Evolutionary conservation across 1,140 invertebrate genomes (phyloP), one percentile per base, ranked within the genome.

Genomic region (Drosophila trapezifrons): DNA sequence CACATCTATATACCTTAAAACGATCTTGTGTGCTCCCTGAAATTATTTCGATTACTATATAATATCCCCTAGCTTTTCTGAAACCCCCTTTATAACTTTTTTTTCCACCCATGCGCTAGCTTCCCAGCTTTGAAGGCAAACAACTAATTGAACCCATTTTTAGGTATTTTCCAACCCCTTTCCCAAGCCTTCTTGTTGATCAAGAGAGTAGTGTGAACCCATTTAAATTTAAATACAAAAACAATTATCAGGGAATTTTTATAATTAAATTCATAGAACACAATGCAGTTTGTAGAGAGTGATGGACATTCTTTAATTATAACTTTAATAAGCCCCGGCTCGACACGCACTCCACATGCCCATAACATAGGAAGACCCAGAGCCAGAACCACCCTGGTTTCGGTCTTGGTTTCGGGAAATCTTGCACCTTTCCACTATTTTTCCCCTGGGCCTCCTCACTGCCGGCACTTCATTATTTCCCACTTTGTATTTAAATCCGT

Each of bases 401-500:
- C 32, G 18, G 51, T n/a, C 20, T 20, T 8, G 49, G 49, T 13
- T 47, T 49, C 45, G 66, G 57, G 10, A 76, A 67, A 69, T 72
- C 82, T 58, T 76, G 37, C 80, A 75, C 54, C 59, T 76, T 67
- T 76, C 10, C 63, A 37, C 25, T 38, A 22, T 54, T 42, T 52
- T 69, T 56, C 58, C 70, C 64, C 73, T 58, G 15, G 37, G 29
- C 22, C 7, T 15, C 27, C 17, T 52, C 29, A 10, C 29, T n/a
- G 57, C 47, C 72, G 81, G 79, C 84, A 87, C 67, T 87, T 87
- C 84, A 89, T 89, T 89, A 89, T 89, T 89, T 89, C 73, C 84
- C 84, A 87, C 84, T 89, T 84, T 84, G 80, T 80, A 89, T 89
- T 89, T 89, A 90, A 89, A 89, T 78, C 84, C 84, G 84, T 90